Percentiles rank a stretch among this genome's conserved stretches.
These are phyloP conservation scores for Cephus pygmeus DNA, from an alignment of 2,888 invertebrate species.

Conservation along the genomic window DNA sequence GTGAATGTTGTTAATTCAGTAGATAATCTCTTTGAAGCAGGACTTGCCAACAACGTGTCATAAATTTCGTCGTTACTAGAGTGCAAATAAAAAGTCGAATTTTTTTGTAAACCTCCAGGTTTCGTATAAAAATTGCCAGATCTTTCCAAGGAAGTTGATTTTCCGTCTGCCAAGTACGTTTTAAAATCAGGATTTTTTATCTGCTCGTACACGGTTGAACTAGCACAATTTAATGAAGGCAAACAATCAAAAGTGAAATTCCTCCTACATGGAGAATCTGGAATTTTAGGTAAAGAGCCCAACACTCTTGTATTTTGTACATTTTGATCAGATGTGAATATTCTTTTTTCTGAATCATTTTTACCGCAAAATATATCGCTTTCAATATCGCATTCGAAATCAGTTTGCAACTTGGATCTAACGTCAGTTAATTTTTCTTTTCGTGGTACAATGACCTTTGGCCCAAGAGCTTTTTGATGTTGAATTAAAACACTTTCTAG, in stretches of 20 bases:
- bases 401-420: constrained; percentile 55
- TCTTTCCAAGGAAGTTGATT: constrained; percentile 13
- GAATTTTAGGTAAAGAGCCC: constrained; percentile 21
- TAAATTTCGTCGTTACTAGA: constrained; percentile 18
- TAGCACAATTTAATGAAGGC: constrained; percentile 58
- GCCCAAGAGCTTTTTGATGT: constrained; percentile 59
- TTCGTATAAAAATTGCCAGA: constrained; percentile 22
- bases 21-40: constrained; percentile 30
- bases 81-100: constrained; percentile 21
- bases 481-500: constrained; percentile 72
- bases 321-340: constrained; percentile 25
- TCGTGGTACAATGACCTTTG: constrained; percentile 34
- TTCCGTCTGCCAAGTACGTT: constrained; percentile 29
- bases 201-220: constrained; percentile 38
- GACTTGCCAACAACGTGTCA: constrained; percentile 26
- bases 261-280: constrained; percentile 34
- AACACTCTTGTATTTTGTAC: constrained; percentile 32
- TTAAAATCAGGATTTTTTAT: constrained; percentile 30
- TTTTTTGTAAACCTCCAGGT: constrained; percentile 26
- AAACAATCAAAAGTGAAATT: constrained; percentile 61
- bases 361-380: constrained; percentile 29
- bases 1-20: constrained; percentile 31
- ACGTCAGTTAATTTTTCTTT: constrained; percentile 24
- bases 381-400: constrained; percentile 48
- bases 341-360: constrained; percentile 37